These are phyloP conservation scores for Macrochelys suwanniensis DNA, from an alignment of 2,797 vertebrate species.

Conservation along the genomic window DNA sequence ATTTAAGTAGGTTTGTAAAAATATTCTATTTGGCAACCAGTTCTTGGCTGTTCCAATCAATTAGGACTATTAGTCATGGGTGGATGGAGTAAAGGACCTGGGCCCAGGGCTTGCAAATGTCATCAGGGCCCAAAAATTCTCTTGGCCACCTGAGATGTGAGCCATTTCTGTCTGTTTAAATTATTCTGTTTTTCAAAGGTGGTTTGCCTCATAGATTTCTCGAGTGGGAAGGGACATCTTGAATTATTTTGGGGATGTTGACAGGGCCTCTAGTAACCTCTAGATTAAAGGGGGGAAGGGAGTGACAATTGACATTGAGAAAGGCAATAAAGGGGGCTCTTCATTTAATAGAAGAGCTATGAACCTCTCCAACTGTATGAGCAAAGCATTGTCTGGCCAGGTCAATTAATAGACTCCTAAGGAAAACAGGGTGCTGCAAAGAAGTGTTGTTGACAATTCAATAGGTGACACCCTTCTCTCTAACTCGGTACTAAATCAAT, in stretches of 20 bases:
- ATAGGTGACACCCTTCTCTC: not conserved
- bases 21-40: constrained; percentile 73
- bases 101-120: constrained; percentile 31
- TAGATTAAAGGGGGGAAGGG: not conserved
- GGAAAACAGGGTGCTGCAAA: not conserved
- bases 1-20: constrained; percentile 63
- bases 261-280: not conserved
- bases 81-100: constrained; percentile 44
- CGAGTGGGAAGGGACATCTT: not conserved
- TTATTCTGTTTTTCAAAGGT: constrained; percentile 36
- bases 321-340: not conserved
- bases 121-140: constrained; percentile 72
- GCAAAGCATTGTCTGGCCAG: not conserved
- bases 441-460: rapidly evolving
- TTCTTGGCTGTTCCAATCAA: constrained; percentile 73
- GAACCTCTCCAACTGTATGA: not conserved
- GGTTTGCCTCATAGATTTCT: constrained; percentile 28
- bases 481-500: not conserved
- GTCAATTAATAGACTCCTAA: rapidly evolving
- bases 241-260: not conserved
- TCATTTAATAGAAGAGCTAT: not conserved
- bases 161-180: not conserved
- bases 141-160: constrained; percentile 45
- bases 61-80: constrained; percentile 71
- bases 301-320: not conserved